These are phyloP conservation scores for Phenacoccus solenopsis DNA, from an alignment of 1,140 invertebrate species.

Conservation along the genomic window DNA sequence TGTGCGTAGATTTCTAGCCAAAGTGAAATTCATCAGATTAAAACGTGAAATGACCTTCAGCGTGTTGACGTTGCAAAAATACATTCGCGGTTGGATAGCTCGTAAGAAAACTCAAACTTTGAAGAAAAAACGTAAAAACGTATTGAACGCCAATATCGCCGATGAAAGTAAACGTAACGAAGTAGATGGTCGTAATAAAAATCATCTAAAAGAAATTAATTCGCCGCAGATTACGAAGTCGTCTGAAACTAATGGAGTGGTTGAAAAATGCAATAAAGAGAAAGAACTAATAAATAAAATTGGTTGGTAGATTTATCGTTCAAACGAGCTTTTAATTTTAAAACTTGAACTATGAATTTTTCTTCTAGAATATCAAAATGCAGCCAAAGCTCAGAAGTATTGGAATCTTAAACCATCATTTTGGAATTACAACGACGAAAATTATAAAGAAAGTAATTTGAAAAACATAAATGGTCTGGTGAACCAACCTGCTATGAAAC, in stretches of 20 bases:
- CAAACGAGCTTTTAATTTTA: not conserved
- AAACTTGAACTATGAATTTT: not conserved
- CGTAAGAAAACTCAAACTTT: conserved; percentile 27
- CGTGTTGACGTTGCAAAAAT: conserved; percentile 51
- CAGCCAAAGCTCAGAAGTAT: not conserved
- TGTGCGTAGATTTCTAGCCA: conserved; percentile 56
- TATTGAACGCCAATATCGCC: not conserved
- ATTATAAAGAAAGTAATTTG: not conserved
- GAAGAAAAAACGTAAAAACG: conserved; percentile 21
- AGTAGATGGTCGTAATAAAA: conserved; percentile 27
- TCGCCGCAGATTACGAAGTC: conserved; percentile 53
- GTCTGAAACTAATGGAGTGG: conserved; percentile 38
- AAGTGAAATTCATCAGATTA: conserved; percentile 37
- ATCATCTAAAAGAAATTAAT: conserved; percentile 29
- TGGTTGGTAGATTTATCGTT: not conserved
- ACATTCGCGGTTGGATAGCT: conserved; percentile 50
- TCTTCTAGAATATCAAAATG: not conserved
- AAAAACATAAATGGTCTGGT: not conserved
- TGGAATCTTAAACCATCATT: not conserved
- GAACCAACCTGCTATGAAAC: not conserved
- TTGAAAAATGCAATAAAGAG: not conserved
- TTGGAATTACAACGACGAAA: not conserved
- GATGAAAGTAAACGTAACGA: not conserved
- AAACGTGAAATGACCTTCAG: conserved; percentile 48
- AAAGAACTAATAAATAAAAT: not conserved